Percentiles rank a stretch among this genome's conserved stretches.
These are phyloP conservation scores for Pheosia gnoma DNA, from an alignment of 2,888 invertebrate genomes.

Conservation along the genomic window DNA sequence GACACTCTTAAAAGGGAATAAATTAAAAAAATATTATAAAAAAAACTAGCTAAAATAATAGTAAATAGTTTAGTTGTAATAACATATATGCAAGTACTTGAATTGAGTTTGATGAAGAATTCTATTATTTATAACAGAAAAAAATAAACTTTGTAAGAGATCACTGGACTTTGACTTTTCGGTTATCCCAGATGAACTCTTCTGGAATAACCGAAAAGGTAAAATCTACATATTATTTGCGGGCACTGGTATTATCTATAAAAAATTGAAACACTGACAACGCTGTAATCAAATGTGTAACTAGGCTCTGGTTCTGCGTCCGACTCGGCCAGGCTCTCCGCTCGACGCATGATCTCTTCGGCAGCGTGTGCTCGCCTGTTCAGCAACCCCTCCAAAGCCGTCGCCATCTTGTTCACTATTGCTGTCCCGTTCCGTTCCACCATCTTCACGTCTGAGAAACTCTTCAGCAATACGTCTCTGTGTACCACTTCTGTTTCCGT, in stretches of 20 bases:
- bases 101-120: no score
- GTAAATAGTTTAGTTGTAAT: no score
- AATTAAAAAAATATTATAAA: no score
- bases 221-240: no score
- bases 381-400: slow-evolving; percentile 58
- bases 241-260: no score
- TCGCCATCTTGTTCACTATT: slow-evolving; percentile 66
- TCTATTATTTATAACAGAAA: no score
- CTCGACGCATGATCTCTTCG: slow-evolving; percentile 66
- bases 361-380: slow-evolving; percentile 59
- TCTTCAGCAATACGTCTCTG: slow-evolving; percentile 55
- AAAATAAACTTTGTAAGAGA: no score
- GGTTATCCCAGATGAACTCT: no score
- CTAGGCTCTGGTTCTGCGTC: slow-evolving; percentile 39
- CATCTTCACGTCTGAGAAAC: slow-evolving; percentile 60
- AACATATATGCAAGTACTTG: no score
- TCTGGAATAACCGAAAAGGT: no score
- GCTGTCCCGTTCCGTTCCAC: slow-evolving; percentile 63
- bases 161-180: no score
- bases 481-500: slow-evolving; percentile 65
- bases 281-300: slow-evolving; percentile 64
- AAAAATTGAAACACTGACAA: slow-evolving; percentile 53
- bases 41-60: no score
- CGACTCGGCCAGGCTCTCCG: slow-evolving; percentile 59
- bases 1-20: neutral